Percentiles rank a stretch among this genome's conserved stretches.
These are phyloP conservation scores for Stichopus chloronotus DNA, from an alignment of 35 echinoderm and acorn worm genomes.

Conservation along the genomic window DNA sequence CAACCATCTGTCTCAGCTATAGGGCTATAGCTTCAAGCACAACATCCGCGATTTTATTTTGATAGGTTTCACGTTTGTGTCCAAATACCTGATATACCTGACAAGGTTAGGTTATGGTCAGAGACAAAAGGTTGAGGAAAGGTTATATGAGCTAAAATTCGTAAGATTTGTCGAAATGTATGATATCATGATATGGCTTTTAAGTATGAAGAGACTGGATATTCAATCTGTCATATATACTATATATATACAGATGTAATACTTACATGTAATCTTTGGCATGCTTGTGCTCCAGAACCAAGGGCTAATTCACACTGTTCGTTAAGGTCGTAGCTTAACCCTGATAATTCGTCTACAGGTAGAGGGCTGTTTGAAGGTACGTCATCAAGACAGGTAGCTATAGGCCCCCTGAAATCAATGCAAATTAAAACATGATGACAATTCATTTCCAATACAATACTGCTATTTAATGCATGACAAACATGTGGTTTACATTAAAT, in stretches of 20 bases:
- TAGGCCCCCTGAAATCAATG: slow-evolving; percentile 48
- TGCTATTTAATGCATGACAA: not conserved
- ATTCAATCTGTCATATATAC: not conserved
- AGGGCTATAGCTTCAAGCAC: no score
- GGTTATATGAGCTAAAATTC: no score
- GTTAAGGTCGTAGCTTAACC: slow-evolving; percentile 29
- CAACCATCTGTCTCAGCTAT: no score
- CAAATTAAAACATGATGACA: not conserved
- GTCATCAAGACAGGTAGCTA: slow-evolving; percentile 64
- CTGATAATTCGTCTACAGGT: slow-evolving; percentile 49
- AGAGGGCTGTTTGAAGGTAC: slow-evolving; percentile 42
- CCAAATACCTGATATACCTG: no score
- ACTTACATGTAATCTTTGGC: slow-evolving; percentile 34
- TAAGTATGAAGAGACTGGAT: no score
- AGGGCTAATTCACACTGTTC: slow-evolving; percentile 59
- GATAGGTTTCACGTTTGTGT: no score
- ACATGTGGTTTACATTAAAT: not conserved
- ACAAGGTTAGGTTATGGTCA: no score
- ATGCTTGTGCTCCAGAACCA: slow-evolving; percentile 22
- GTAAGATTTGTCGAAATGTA: no score
- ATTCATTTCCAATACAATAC: not conserved
- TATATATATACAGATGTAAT: not conserved
- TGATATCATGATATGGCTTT: no score
- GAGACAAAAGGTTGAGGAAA: no score
- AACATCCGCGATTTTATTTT: no score